phyloP scores from a whole-genome alignment of 2,888 invertebrate genomes.

The Troilus luridus region DNA sequence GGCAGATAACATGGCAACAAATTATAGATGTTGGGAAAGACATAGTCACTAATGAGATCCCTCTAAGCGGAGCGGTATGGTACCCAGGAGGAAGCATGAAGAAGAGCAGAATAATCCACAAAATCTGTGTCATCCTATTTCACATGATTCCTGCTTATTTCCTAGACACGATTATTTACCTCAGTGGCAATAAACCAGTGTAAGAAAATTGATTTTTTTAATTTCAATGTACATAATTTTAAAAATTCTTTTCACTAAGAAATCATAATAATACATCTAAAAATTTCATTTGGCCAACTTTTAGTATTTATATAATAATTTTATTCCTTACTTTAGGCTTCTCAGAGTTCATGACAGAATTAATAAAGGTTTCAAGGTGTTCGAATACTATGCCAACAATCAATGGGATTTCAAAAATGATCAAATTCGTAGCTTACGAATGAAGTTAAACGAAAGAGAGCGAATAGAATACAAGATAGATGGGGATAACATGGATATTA shows the following conservation, averaged over 20 bases:
- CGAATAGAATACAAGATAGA: conserved; percentile 79
- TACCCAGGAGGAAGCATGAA: conserved; percentile 92
- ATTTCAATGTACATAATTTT: not conserved
- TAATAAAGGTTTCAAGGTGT: conserved; percentile 87
- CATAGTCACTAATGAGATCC: conserved; percentile 83
- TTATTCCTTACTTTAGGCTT: conserved; percentile 73
- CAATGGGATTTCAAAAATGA: conserved; percentile 91
- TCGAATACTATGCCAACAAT: conserved; percentile 93
- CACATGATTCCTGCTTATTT: conserved; percentile 93
- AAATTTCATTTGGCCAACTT: not conserved
- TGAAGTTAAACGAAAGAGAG: conserved; percentile 77
- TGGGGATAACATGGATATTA: conserved; percentile 80
- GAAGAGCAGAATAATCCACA: conserved; percentile 81
- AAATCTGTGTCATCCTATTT: conserved; percentile 86
- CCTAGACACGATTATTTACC: conserved; percentile 82
- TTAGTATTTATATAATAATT: not conserved
- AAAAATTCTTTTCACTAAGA: not conserved
- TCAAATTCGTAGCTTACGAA: conserved; percentile 74
- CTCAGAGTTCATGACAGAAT: conserved; percentile 87
- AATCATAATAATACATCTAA: not conserved
- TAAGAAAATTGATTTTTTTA: conserved; percentile 72
- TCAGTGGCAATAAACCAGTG: conserved; percentile 91
- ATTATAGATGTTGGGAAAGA: conserved; percentile 86
- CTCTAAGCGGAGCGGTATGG: conserved; percentile 90
- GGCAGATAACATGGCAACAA: conserved; percentile 84